These are phyloP conservation scores for Cordylochernes scorpioides DNA, from an alignment of 2,888 invertebrate genomes.

Conservation along the genomic window DNA sequence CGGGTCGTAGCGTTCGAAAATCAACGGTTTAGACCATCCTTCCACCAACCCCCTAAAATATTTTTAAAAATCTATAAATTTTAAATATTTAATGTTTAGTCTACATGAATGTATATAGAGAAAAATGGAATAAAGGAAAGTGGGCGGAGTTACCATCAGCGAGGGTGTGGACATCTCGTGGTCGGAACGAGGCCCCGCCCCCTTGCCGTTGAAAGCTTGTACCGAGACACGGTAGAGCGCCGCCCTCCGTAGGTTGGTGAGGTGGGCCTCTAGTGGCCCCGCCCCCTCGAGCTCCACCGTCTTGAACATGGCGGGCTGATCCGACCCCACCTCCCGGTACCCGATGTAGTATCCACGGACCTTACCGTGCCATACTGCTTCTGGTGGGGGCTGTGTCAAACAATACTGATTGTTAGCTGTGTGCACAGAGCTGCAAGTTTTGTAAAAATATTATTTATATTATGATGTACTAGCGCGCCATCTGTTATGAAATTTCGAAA, in stretches of 20 bases:
- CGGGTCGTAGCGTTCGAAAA: too few species aligned
- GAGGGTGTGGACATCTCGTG: constrained; percentile 19
- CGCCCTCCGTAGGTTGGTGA: constrained; percentile 26
- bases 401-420: too few species aligned
- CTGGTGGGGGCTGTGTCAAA: constrained; percentile 30
- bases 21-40: too few species aligned
- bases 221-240: constrained; percentile 21
- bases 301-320: constrained; percentile 18
- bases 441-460: too few species aligned
- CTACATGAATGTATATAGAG: too few species aligned
- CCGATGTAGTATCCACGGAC: constrained; percentile 48
- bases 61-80: too few species aligned
- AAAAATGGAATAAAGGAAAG: too few species aligned
- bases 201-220: constrained; percentile 20
- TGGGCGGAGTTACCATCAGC: constrained; percentile 24
- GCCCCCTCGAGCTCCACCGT: constrained; percentile 16
- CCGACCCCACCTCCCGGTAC: constrained; percentile 21
- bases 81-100: too few species aligned
- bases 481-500: too few species aligned
- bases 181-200: constrained; percentile 19
- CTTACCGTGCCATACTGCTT: constrained; percentile 41
- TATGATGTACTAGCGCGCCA: too few species aligned
- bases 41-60: too few species aligned
- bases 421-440: too few species aligned
- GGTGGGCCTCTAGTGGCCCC: constrained; percentile 7